Percentiles rank a stretch among this genome's conserved stretches.
Conservation (phyloP, 2,113 vertebrate genomes). For the Felis catus region DNA sequence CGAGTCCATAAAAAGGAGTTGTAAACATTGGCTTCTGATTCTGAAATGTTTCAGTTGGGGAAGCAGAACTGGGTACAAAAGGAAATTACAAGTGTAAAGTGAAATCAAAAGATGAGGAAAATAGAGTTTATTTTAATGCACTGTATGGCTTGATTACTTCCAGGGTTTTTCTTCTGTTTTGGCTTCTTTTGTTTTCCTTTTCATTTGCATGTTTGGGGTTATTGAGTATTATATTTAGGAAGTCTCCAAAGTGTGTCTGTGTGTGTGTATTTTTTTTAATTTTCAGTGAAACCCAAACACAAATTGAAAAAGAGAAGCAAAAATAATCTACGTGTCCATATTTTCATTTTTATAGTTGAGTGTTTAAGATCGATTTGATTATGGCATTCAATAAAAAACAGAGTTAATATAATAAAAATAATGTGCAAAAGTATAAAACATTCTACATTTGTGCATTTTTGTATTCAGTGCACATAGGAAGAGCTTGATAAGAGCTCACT, state of each 20-base stretch:
- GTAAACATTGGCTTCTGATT: conserved; percentile 34
- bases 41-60: background rate
- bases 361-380: conserved; percentile 21
- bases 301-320: background rate
- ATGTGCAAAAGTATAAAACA: background rate
- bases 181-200: background rate
- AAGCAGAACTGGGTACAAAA: background rate
- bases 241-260: background rate
- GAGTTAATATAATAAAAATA: background rate
- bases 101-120: background rate
- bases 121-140: background rate
- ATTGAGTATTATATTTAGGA: background rate
- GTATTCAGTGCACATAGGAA: background rate
- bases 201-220: background rate
- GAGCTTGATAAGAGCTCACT: background rate
- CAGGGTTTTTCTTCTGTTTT: background rate
- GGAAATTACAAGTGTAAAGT: background rate
- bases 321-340: background rate
- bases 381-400: background rate
- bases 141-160: background rate
- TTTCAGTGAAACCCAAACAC: background rate
- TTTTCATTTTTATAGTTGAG: background rate
- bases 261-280: background rate
- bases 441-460: background rate
- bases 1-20: conserved; percentile 40